Evolutionary conservation across 2,888 invertebrate genomes (phyloP), one percentile per base, ranked within the genome.

Genomic region (Drosophila stalkeri): DNA sequence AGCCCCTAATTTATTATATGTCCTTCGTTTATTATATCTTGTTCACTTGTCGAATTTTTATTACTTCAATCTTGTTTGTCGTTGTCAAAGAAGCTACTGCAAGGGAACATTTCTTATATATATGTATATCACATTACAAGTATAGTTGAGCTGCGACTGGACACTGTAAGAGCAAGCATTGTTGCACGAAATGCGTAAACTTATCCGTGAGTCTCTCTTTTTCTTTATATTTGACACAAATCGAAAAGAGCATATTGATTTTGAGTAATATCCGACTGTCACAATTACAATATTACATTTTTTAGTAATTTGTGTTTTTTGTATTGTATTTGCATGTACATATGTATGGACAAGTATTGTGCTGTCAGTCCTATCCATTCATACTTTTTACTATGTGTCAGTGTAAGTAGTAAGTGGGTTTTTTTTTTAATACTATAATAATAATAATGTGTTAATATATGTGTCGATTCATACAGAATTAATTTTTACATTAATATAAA

Each of bases 21-120:
- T 83, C 84, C 86, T 86, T 86, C 90, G 87, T 86, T 89, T 90
- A 87, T 90, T 90, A 87, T 87, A 89, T 87, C 88, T 89, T 89
- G 90, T 87, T 80, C 82, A 90, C 90, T 87, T 90, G 90, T 90
- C 90, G 90, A 90, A 89, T 87, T 87, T 87, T 87, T 87, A 87
- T 87, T 87, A 89, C 87, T 75, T 90, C 89, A 89, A 87, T 87
- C 87, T 90, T 87, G 90, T 87, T 89, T 89, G 87, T 89, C 82
- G 89, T 83, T 79, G 78, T 75, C 89, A 87, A 80, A 87, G 72
- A 72, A 79, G 62, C 39, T 47, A 35, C 44, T 57, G 54, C 80
- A 81, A 63, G 55, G 81, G 81, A 64, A 77, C 68, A 81, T 72
- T 72, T 72, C 14, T 14, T 31, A 18, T 18, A 43, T 31, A 44